phyloP scores from a whole-genome alignment of 2,797 vertebrate species.

The Limosa lapponica region DNA sequence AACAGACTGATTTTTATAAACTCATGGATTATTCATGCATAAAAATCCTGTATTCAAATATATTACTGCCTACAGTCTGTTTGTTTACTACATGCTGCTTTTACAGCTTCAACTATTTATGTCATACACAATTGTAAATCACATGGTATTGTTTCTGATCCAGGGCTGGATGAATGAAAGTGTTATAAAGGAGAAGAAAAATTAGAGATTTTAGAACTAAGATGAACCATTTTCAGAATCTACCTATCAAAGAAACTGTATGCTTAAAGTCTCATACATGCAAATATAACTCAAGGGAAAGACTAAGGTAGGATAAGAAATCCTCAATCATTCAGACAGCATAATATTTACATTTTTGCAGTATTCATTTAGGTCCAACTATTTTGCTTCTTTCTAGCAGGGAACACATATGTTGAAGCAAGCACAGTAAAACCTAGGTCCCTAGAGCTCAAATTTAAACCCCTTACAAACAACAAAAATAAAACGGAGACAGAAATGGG shows the following conservation, averaged over 20 bases:
- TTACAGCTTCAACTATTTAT: constrained; percentile 39
- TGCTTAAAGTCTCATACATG: background rate
- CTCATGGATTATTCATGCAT: constrained; percentile 49
- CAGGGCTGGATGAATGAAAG: constrained; percentile 26
- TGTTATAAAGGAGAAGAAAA: background rate
- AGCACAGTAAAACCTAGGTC: background rate
- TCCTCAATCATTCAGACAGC: background rate
- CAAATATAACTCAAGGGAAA: background rate
- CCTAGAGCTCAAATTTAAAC: constrained; percentile 15
- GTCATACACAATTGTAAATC: constrained; percentile 7
- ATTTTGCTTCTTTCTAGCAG: background rate
- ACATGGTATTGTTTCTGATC: constrained; percentile 27
- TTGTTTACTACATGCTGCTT: constrained; percentile 56
- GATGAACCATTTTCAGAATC: background rate
- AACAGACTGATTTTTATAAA: constrained; percentile 46
- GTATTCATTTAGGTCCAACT: background rate
- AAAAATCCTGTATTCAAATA: constrained; percentile 45
- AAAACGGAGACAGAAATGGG: constrained; percentile 10
- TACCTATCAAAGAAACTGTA: background rate
- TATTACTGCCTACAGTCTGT: constrained; percentile 48
- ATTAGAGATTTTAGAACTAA: background rate
- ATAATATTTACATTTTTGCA: background rate
- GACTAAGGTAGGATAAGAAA: background rate
- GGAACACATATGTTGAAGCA: background rate
- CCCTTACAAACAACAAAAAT: constrained; percentile 15